Base-by-base conservation (phyloP, 1,140 invertebrate species). In the Trachymyrmex cornetzi region DNA sequence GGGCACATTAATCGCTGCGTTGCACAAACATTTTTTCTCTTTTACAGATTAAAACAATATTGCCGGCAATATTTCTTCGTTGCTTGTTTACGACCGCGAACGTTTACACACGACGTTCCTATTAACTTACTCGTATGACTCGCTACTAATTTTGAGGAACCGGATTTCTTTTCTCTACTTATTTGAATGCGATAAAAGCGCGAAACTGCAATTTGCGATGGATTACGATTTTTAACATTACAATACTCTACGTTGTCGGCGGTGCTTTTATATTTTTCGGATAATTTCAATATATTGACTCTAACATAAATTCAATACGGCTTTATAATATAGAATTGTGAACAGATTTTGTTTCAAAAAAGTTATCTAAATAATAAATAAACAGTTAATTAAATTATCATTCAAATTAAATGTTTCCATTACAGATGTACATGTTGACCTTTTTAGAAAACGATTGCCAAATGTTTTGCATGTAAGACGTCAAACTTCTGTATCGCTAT, bases 1-100 rank as follows among this genome's bases (percentile, higher is more conserved):
- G 64, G 38, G 24, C 38, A 64, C 30, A 63, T 22, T 50, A 64
- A 79, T 79, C 38, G 16, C 24, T 48, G 66, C 9, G 50, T 30
- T 81, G 63, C 14, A 69, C 30, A 81, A 81, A 81, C 34, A 81
- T 81, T 81, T 72, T 64, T n/a, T 30, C 22, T 16, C 34, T 30
- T 53, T 38, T 72, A 61, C 48, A 9, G 50, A 72, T 81, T 57
- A 72, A 72, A 81, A 81, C 30, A 81, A 72, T 71, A 81, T 71
- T 72, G 63, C 30, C 79, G 30, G 55, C 14, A 38, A 69, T 81
- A n/a, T 55, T 81, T 81, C 22, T 44, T 72, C 66, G 48, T 81
- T n/a, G 50, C 27, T 24, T n/a, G 16, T 81, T 71, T 66, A 66
- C 5, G 66, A 4, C n/a, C 79, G 14, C 12, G 66, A 44, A 71